Evolutionary conservation across 2,113 vertebrate genomes (phyloP), one percentile per base, ranked within the genome.

Genomic region (Neoarius graeffei): DNA sequence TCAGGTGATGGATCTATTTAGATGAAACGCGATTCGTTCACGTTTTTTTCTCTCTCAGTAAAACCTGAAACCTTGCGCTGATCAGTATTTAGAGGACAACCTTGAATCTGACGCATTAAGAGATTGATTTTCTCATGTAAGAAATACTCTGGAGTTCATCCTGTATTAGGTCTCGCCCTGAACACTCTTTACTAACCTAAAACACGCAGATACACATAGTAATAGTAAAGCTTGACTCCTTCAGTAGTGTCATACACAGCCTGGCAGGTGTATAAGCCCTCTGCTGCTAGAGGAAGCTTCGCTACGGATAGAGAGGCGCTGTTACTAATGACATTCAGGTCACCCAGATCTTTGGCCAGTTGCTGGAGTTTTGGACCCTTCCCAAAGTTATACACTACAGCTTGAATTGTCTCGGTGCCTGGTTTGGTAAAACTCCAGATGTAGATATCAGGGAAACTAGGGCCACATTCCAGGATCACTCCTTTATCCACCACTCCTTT

Each of bases 261-360:
- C 94, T 98, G 97, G 94, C 97, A 98, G 83, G 96, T 96, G 95
- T 96, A 98, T 10, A 95, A 94, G 11, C 97, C 97, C 0, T 94
- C 93, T 20, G 98, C 97, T 0, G 91, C 93, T 86, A 92, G 89
- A 1, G 81, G 92, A 85, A 99, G 95, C n/a, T 92, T 94, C 59
- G 96, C 94, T 56, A 95, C 93, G 88, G 96, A 94, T 84, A 97
- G 91, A 83, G 97, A 87, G 0, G 95, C 96, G 56, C 94, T 96
- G 80, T 96, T 95, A 13, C 84, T 93, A 87, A 98, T 95, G 60
- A 95, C 64, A 0, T 88, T 92, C 90, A 96, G 91, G 7, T 92
- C 83, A 19, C 98, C 98, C 35, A 98, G 92, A 0, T 20, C 62
- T 2, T 86, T 87, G 0, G 96, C 93, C 30, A 96, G 86, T 4